Percentiles rank a stretch among this genome's conserved stretches.
Evolutionary conservation across 2,888 invertebrate species (phyloP).

Genomic region (Marronus borbonicus): DNA sequence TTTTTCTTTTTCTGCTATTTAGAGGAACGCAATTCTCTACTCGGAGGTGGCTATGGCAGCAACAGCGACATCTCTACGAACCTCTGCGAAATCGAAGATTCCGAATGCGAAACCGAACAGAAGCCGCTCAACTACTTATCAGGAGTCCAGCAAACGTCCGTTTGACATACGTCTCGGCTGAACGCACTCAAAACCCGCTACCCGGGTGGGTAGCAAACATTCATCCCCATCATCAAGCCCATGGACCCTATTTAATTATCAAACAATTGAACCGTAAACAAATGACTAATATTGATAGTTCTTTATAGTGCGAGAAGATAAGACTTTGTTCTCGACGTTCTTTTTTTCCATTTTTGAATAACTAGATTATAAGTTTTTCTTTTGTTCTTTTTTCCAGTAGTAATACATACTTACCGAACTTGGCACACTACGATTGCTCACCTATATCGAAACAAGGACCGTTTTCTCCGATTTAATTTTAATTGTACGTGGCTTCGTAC

Average conservation of each 20-base stretch:
- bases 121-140: constrained; percentile 68
- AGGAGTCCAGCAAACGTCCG: constrained; percentile 69
- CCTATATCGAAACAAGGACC: too few species aligned
- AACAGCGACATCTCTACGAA: constrained; percentile 90
- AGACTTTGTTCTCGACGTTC: not conserved
- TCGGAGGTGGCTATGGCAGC: constrained; percentile 80
- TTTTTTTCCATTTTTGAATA: too few species aligned
- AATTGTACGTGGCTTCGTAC: constrained; percentile 10
- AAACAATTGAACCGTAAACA: not conserved
- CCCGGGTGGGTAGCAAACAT: constrained; percentile 65
- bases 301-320: constrained; percentile 4
- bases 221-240: constrained; percentile 55
- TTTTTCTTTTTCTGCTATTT: constrained; percentile 54
- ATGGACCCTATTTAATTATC: constrained; percentile 49
- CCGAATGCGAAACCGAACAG: constrained; percentile 79
- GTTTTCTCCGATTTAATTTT: not conserved
- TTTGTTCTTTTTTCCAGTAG: not conserved
- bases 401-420: too few species aligned
- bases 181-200: constrained; percentile 58
- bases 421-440: too few species aligned
- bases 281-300: constrained; percentile 7
- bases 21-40: constrained; percentile 84
- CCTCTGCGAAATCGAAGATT: constrained; percentile 94
- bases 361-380: not conserved
- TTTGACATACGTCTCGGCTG: constrained; percentile 62